Evolutionary conservation across 2,113 vertebrate genomes (phyloP).

Genomic region (Felis chaus): DNA sequence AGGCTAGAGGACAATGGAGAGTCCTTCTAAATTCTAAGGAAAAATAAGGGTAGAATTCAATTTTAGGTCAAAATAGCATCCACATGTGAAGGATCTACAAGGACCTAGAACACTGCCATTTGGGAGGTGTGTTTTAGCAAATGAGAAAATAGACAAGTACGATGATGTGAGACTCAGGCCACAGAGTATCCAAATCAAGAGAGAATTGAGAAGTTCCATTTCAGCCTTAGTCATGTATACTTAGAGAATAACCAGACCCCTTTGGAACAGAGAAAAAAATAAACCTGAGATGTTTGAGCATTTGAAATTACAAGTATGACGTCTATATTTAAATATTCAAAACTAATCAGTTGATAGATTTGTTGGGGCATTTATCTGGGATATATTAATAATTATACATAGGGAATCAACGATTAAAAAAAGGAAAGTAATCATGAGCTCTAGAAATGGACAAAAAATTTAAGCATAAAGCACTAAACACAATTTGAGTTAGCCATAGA

Average conservation of each 20-base stretch:
- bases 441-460: not conserved
- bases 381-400: not conserved
- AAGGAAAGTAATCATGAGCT: not conserved
- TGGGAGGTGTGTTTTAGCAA: not conserved
- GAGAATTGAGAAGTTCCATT: not conserved
- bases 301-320: not conserved
- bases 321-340: not conserved
- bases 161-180: not conserved
- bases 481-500: not conserved
- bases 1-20: not conserved
- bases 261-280: not conserved
- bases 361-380: not conserved
- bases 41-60: not conserved
- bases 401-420: not conserved
- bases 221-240: not conserved
- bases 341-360: slow-evolving; percentile 1
- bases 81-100: not conserved
- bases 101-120: not conserved
- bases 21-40: not conserved
- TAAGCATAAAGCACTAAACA: not conserved
- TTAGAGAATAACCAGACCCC: not conserved
- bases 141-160: not conserved
- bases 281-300: not conserved
- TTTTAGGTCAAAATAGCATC: not conserved
- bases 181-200: not conserved